Evolutionary conservation across 2,113 vertebrate species (phyloP).

Genomic region (Aspidoscelis tigris): DNA sequence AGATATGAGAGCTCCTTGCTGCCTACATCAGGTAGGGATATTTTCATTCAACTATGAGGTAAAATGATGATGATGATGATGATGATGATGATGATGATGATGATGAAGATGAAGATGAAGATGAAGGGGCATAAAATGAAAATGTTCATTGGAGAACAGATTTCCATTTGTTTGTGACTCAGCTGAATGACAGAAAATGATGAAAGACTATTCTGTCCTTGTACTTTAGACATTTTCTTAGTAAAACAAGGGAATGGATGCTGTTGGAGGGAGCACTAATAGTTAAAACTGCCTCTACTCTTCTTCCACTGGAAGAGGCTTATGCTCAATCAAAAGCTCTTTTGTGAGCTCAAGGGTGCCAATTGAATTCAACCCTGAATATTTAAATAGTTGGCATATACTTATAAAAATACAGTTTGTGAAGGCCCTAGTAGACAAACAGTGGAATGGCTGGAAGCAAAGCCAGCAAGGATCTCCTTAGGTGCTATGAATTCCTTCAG

Average conservation of each 20-base stretch:
- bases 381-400: neutral
- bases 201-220: fast-evolving
- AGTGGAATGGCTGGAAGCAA: neutral
- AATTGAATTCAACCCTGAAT: neutral
- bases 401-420: neutral
- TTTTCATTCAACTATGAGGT: neutral
- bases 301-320: neutral
- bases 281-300: neutral
- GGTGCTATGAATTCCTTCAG: neutral
- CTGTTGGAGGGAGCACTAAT: too few species aligned
- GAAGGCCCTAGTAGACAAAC: neutral
- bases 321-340: neutral
- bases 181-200: neutral
- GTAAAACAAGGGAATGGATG: too few species aligned
- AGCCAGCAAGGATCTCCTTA: neutral
- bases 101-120: neutral
- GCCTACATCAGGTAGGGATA: fast-evolving
- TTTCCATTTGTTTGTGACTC: neutral
- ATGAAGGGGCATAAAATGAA: neutral
- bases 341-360: neutral
- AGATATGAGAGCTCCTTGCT: slow-evolving; percentile 12
- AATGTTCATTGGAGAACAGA: neutral
- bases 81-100: neutral
- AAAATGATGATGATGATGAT: neutral
- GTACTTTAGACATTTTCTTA: neutral